phyloP scores from a whole-genome alignment of 2,797 vertebrate species.

The Mormyrops boulengeri region DNA sequence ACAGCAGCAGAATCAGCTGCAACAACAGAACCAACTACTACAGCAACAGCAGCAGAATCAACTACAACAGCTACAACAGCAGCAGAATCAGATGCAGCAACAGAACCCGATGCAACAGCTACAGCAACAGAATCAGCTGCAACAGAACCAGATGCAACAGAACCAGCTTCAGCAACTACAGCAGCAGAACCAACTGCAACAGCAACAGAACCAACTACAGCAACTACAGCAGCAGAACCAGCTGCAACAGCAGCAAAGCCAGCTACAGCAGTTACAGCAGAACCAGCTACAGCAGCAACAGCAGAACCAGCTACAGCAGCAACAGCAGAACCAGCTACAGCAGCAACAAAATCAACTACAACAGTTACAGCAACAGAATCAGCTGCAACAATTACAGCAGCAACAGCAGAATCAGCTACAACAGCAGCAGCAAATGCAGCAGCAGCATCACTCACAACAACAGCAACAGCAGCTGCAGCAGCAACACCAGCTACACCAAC shows the following conservation, averaged over 20 bases:
- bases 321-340: constrained; percentile 56
- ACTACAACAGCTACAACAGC: constrained; percentile 74
- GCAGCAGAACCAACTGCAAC: neutral
- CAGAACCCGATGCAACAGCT: constrained; percentile 57
- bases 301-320: constrained; percentile 30
- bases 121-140: constrained; percentile 57
- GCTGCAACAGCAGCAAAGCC: constrained; percentile 65
- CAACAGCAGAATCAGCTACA: neutral
- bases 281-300: constrained; percentile 72
- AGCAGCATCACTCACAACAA: constrained; percentile 53
- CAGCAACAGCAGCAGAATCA: constrained; percentile 82
- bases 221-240: constrained; percentile 67
- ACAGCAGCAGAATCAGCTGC: constrained; percentile 65
- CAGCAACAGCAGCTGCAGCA: constrained; percentile 56
- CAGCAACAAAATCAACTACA: constrained; percentile 38
- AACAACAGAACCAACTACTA: constrained; percentile 73
- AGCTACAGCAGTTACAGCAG: constrained; percentile 44
- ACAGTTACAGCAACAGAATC: neutral
- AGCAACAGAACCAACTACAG: neutral
- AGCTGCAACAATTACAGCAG: neutral
- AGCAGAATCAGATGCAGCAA: constrained; percentile 61
- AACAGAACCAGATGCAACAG: constrained; percentile 41
- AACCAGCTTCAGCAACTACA: neutral
- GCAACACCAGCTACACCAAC: constrained; percentile 57
- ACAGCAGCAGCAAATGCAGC: constrained; percentile 41